Evolutionary conservation across 2,797 vertebrate species (phyloP), one percentile per base, ranked within the genome.

Genomic region (Pipistrellus kuhlii): DNA sequence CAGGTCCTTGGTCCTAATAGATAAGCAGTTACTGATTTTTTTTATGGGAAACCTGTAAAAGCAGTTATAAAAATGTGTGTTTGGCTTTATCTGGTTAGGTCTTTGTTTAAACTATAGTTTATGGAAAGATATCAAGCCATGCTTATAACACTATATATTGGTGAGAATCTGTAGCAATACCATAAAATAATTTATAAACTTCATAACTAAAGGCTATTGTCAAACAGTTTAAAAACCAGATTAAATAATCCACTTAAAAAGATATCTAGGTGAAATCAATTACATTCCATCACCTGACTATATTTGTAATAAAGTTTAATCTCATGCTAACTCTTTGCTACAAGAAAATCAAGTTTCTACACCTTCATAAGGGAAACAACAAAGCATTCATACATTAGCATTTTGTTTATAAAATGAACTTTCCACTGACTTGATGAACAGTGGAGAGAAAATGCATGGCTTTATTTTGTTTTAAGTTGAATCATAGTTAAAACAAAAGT

Each of bases 181-280:
- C 59, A 66, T 80, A 66, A 88, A 78, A 83, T 89, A 44, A 95
- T 72, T 93, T 80, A 78, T 77, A 75, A 82, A 84, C 41, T 80
- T 11, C 30, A 48, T 81, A 88, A 72, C 41, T 94, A 3, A 30
- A 93, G 7, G 82, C 55, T 57, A 6, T 48, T 87, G n/a, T 85
- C 23, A 69, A 80, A 80, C 62, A 41, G 12, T 76, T 78, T 96
- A 66, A 55, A 72, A 93, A 55, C 5, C 6, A 72, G 17, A 75
- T 87, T 83, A 92, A 88, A 80, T 80, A 84, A 64, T 84, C 90
- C n/a, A 87, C 66, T 55, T 53, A 85, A 77, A 77, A 81, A 77
- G 90, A 23, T 23, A 68, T n/a, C 2, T 55, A 72, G 53, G 32
- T 91, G 32, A 93, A 93, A 85, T 69, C 11, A 20, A 91, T 85